Conservation (phyloP, 1,140 invertebrate genomes). For the Nasonia giraulti region DNA sequence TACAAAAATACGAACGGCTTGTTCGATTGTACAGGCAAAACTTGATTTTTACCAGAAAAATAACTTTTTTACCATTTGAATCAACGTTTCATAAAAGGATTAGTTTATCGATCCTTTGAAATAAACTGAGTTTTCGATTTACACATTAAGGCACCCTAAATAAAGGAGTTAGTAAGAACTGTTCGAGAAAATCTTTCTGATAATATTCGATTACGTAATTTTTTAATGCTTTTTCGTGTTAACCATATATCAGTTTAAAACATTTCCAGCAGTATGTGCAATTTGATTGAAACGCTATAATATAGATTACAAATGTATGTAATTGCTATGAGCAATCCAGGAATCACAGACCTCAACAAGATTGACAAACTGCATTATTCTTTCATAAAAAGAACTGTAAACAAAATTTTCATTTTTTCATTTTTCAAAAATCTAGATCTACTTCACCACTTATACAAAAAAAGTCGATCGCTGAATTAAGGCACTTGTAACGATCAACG, state of each 20-base stretch:
- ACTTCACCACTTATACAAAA: constrained; percentile 17
- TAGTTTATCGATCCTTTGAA: constrained; percentile 34
- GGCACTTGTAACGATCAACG: constrained; percentile 21
- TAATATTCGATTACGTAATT: constrained; percentile 22
- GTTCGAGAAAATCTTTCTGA: neutral
- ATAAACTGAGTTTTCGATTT: constrained; percentile 5
- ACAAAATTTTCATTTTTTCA: neutral
- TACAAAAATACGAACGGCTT: constrained; percentile 59
- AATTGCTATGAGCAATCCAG: constrained; percentile 48
- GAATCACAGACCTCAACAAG: constrained; percentile 46
- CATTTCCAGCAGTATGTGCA: constrained; percentile 28
- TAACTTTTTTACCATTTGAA: constrained; percentile 30
- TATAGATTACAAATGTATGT: constrained; percentile 39
- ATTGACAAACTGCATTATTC: constrained; percentile 43
- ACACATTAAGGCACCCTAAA: neutral
- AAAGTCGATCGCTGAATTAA: constrained; percentile 24
- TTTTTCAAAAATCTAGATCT: constrained; percentile 44
- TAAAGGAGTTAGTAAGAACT: neutral
- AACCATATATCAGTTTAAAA: neutral
- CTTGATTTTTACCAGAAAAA: constrained; percentile 10
- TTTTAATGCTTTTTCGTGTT: constrained; percentile 18
- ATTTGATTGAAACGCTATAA: constrained; percentile 42
- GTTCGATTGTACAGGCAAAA: constrained; percentile 39
- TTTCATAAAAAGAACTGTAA: constrained; percentile 33
- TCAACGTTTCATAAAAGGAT: constrained; percentile 32